phyloP scores from a whole-genome alignment of 2,113 vertebrate genomes.

The Lampris megalopsis region DNA sequence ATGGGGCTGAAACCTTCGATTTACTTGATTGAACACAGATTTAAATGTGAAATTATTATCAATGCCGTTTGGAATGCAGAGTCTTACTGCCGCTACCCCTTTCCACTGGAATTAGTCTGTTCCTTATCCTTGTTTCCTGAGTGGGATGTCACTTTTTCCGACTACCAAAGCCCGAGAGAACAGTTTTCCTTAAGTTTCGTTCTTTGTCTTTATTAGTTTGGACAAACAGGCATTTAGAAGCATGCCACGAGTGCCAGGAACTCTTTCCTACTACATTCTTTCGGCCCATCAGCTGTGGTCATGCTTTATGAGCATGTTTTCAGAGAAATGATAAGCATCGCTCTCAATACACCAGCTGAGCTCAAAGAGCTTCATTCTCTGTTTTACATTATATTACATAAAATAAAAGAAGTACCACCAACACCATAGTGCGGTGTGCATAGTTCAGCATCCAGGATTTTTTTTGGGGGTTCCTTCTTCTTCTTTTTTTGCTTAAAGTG shows the following conservation, averaged over 20 bases:
- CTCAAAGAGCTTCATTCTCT: slow-evolving; percentile 31
- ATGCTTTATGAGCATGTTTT: slow-evolving; percentile 59
- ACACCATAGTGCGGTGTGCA: slow-evolving; percentile 23
- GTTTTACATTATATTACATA: slow-evolving; percentile 57
- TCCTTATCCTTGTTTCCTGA: neutral
- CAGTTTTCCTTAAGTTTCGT: slow-evolving; percentile 28
- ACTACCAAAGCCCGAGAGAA: slow-evolving; percentile 21
- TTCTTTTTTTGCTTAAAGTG: slow-evolving; percentile 35
- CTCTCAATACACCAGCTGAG: slow-evolving; percentile 51
- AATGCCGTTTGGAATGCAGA: neutral
- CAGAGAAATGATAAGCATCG: slow-evolving; percentile 60
- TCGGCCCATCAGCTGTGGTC: slow-evolving; percentile 29
- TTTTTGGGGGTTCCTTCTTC: slow-evolving; percentile 19
- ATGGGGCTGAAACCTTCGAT: neutral
- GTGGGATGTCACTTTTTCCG: neutral
- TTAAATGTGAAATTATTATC: slow-evolving; percentile 5
- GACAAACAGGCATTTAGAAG: slow-evolving; percentile 52
- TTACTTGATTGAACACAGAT: slow-evolving; percentile 5
- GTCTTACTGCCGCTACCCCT: neutral
- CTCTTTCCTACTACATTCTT: slow-evolving; percentile 40
- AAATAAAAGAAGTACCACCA: neutral
- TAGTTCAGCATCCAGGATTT: slow-evolving; percentile 31
- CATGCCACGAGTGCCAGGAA: slow-evolving; percentile 46
- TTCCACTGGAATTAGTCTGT: neutral
- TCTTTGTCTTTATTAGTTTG: slow-evolving; percentile 41